A percentile compares a stretch with the other conserved stretches of the same genome.
phyloP scores from a whole-genome alignment of 2,888 invertebrate species.

The Trichopria drosophilae region DNA sequence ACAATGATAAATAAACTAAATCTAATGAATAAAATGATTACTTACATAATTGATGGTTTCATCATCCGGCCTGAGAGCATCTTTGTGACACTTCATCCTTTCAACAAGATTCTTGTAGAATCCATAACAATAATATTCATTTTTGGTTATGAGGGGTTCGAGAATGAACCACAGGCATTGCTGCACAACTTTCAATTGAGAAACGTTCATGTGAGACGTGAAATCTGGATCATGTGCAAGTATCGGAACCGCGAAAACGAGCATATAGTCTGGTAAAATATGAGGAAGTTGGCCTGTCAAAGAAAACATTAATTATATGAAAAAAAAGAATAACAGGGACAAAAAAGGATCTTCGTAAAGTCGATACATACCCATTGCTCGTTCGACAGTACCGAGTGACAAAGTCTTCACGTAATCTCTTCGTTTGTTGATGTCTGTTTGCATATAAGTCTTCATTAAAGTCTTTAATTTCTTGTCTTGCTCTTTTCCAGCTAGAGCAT shows the following conservation, averaged over 20 bases:
- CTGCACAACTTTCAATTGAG: constrained; percentile 77
- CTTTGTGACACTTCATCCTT: constrained; percentile 92
- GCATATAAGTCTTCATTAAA: constrained; percentile 77
- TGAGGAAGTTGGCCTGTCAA: constrained; percentile 72
- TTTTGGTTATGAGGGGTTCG: constrained; percentile 90
- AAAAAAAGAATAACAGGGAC: background rate
- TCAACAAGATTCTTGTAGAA: constrained; percentile 94
- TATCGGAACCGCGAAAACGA: constrained; percentile 94
- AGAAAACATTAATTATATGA: constrained; percentile 8
- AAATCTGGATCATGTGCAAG: constrained; percentile 91
- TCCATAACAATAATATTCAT: constrained; percentile 91
- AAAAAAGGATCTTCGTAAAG: background rate
- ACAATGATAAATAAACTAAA: too few species aligned
- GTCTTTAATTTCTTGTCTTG: constrained; percentile 75
- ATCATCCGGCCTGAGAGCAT: constrained; percentile 82
- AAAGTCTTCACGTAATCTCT: constrained; percentile 89
- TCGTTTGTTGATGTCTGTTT: constrained; percentile 82
- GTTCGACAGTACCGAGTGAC: constrained; percentile 66
- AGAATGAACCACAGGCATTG: constrained; percentile 92
- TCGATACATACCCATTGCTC: constrained; percentile 51
- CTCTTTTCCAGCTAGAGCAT: constrained; percentile 88
- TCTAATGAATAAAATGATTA: too few species aligned
- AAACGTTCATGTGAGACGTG: constrained; percentile 74
- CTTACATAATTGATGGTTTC: constrained; percentile 81
- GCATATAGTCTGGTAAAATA: constrained; percentile 94